Base-by-base conservation (phyloP, 2,113 vertebrate species). In the Oenanthe melanoleuca region DNA sequence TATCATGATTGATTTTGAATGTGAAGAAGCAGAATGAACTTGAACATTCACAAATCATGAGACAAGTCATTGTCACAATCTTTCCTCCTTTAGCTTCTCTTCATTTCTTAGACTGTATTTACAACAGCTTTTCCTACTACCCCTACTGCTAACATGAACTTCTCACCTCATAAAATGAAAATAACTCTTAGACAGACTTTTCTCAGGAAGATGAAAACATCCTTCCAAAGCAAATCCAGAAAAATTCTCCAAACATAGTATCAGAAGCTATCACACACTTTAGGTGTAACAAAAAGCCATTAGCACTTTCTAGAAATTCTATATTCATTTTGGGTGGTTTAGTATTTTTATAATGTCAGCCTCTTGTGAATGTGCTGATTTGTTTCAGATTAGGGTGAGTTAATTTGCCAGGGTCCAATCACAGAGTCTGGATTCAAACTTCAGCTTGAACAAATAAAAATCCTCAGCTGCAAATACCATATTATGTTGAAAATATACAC, bases 321-420 rank as follows among this genome's bases (percentile, higher is more conserved):
- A 15, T 21, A 5, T 24, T 89, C 12, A 3, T 60, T 81, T 69
- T 7, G 21, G 20, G 7, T 37, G 4, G 14, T 11, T 47, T 20
- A 2, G 0, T 2, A 10, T 42, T 26, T 67, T 47, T 8, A 44
- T 14, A 57, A 61, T 9, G 9, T 24, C 2, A 2, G 5, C 38
- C 82, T 45, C 16, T 61, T 56, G 29, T 50, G 65, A 69, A 44
- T 50, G 11, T 47, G 22, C 33, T 22, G 21, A 22, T 59, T 88
- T 84, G 11, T 61, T 82, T 92, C 63, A 86, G n/a, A 40, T 7
- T 33, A 9, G 10, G 8, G 12, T 11, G 5, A 88, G 5, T 47
- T 65, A 53, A 73, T 90, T 71, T 73, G 10, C 18, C 21, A 80
- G 7, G 4, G 25, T 63, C 16, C 40, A 78, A 47, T 55, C 34